Percentiles rank a stretch among this genome's conserved stretches.
These are phyloP conservation scores for Sycophila sp. DNA, from an alignment of 1,140 invertebrate genomes.

Conservation along the genomic window DNA sequence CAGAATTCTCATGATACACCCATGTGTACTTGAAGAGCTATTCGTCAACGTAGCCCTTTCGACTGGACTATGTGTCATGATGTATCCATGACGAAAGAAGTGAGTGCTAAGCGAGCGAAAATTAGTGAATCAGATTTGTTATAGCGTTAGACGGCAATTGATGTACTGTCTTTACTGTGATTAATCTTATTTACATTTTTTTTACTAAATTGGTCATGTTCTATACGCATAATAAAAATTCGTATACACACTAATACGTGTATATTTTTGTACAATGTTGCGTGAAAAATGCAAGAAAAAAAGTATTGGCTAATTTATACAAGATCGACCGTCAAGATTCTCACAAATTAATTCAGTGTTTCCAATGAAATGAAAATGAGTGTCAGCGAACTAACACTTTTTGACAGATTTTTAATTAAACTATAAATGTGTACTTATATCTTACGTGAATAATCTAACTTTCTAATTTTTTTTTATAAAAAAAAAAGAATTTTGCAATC, in stretches of 20 bases:
- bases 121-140: background rate
- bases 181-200: background rate
- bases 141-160: background rate
- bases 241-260: background rate
- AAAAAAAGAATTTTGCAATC: too few relatives aligned
- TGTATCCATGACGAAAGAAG: slow-evolving; percentile 16
- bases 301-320: background rate
- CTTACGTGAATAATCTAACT: too few relatives aligned
- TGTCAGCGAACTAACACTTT: background rate
- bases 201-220: background rate
- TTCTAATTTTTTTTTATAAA: background rate
- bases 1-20: slow-evolving; percentile 5
- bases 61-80: background rate
- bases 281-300: background rate
- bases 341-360: background rate
- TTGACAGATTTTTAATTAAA: background rate
- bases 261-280: background rate
- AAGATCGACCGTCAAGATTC: background rate
- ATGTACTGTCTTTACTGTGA: background rate
- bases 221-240: background rate
- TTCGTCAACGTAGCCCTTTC: background rate
- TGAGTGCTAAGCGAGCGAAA: background rate
- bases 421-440: background rate
- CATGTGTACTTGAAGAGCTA: slow-evolving; percentile 12
- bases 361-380: background rate